phyloP scores from a whole-genome alignment of 2,888 invertebrate species.

The Proisotoma minuta region DNA sequence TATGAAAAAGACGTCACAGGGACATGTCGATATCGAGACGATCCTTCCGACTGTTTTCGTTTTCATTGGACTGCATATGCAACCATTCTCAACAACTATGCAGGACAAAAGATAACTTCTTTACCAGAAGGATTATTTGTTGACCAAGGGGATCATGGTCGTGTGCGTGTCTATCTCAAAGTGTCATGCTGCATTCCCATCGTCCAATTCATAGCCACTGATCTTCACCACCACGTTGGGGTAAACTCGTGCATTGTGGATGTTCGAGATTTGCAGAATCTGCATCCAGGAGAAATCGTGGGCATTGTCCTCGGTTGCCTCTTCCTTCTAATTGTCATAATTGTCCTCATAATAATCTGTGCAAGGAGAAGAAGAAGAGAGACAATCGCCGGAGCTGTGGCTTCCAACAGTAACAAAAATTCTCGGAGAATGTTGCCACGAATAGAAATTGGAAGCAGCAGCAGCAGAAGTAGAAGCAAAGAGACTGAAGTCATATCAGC shows the following conservation, averaged over 20 bases:
- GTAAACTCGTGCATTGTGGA: slow-evolving; percentile 37
- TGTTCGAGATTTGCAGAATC: slow-evolving; percentile 42
- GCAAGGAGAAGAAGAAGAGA: slow-evolving; percentile 30
- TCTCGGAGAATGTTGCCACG: background rate
- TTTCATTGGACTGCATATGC: slow-evolving; percentile 47
- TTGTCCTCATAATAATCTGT: slow-evolving; percentile 32
- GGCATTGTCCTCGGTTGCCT: slow-evolving; percentile 41
- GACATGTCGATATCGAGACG: slow-evolving; percentile 43
- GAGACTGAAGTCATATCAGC: no score
- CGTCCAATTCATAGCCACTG: slow-evolving; percentile 40
- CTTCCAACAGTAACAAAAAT: background rate
- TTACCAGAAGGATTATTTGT: slow-evolving; percentile 39
- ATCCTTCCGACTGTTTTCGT: slow-evolving; percentile 42
- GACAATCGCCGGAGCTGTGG: slow-evolving; percentile 10
- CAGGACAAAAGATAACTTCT: slow-evolving; percentile 32
- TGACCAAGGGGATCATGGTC: slow-evolving; percentile 26
- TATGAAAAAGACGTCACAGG: slow-evolving; percentile 44
- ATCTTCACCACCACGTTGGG: slow-evolving; percentile 19
- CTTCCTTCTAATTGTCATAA: slow-evolving; percentile 38
- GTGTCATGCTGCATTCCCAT: slow-evolving; percentile 42
- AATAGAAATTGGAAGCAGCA: no score
- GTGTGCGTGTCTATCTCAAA: slow-evolving; percentile 41
- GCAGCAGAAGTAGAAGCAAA: no score
- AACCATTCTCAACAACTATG: slow-evolving; percentile 32
- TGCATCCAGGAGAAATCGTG: slow-evolving; percentile 46